A percentile compares a stretch with the other conserved stretches of the same genome.
These are phyloP conservation scores for Castor canadensis DNA, from an alignment of 2,113 vertebrate species.

Conservation along the genomic window DNA sequence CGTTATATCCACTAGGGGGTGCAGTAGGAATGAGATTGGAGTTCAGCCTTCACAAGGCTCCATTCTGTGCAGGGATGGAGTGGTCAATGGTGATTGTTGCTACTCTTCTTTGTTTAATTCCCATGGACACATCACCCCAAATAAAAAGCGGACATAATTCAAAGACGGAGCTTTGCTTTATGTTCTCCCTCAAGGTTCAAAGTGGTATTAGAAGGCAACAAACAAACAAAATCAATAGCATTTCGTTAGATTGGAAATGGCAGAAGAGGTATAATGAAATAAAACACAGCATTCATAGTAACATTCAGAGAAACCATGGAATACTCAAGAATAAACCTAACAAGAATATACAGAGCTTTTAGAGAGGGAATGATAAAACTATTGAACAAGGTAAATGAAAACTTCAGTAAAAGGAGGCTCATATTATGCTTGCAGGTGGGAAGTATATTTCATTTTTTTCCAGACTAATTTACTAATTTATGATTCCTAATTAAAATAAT, in stretches of 20 bases:
- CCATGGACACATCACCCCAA: not conserved
- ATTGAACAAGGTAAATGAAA: not conserved
- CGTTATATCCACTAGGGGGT: constrained; percentile 63
- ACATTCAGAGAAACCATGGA: not conserved
- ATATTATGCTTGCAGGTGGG: not conserved
- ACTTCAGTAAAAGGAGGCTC: not conserved
- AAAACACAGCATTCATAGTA: not conserved
- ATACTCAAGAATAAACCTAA: not conserved
- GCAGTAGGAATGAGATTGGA: not conserved
- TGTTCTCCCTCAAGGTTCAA: not conserved
- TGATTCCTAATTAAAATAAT: constrained; percentile 7
- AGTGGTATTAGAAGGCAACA: not conserved
- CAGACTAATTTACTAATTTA: not conserved
- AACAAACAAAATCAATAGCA: not conserved
- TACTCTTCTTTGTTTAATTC: not conserved
- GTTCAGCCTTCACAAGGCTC: not conserved
- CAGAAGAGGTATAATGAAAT: not conserved
- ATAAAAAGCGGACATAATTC: not conserved
- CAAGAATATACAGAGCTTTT: not conserved
- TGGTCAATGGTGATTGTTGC: rapidly evolving
- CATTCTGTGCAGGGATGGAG: not conserved
- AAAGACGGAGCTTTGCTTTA: not conserved
- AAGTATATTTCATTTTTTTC: not conserved
- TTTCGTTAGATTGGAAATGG: not conserved
- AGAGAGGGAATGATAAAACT: not conserved